These are phyloP conservation scores for Sinocyclocheilus rhinocerous DNA, from an alignment of 2,113 vertebrate species.

Conservation along the genomic window DNA sequence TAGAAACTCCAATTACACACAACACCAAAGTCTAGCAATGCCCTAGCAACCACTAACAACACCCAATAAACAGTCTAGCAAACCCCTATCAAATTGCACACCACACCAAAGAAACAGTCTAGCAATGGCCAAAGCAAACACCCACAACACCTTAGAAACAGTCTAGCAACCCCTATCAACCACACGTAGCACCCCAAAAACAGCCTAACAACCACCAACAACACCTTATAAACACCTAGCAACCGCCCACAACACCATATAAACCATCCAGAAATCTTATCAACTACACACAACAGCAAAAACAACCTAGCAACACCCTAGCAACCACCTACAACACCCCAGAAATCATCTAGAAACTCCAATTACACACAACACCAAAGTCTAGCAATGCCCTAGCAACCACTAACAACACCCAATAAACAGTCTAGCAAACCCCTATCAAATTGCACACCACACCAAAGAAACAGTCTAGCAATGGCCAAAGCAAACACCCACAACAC, in stretches of 20 bases:
- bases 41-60: not conserved
- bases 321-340: too few relatives aligned
- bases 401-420: not conserved
- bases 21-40: too few relatives aligned
- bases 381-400: not conserved
- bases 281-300: too few relatives aligned
- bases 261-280: too few relatives aligned
- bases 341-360: too few relatives aligned
- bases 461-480: not conserved
- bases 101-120: not conserved
- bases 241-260: not conserved
- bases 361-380: too few relatives aligned
- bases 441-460: not conserved
- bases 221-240: not conserved
- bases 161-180: too few relatives aligned
- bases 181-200: not conserved
- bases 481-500: not conserved
- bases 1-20: too few relatives aligned
- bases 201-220: not conserved
- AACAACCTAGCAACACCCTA: too few relatives aligned
- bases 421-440: not conserved
- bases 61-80: not conserved
- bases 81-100: not conserved
- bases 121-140: not conserved
- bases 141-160: too few relatives aligned